Conservation (phyloP, 2,797 vertebrate genomes). For the Vespertilio murinus region DNA sequence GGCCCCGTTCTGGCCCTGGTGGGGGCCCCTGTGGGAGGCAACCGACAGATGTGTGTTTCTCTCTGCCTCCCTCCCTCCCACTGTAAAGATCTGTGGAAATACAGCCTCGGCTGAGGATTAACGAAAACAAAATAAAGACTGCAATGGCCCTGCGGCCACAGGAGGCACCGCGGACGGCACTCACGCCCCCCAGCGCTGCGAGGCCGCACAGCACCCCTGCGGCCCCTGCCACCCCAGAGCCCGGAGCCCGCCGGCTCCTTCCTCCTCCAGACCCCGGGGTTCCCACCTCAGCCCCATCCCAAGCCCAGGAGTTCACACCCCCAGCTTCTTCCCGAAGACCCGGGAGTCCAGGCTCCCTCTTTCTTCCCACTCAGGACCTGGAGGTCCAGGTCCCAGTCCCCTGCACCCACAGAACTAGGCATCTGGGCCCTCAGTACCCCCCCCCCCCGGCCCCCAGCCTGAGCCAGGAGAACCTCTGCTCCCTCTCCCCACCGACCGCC, state of each 20-base stretch:
- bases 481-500: neutral
- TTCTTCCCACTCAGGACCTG: neutral
- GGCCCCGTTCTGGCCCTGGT: too few relatives aligned
- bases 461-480: neutral
- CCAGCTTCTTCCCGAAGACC: neutral
- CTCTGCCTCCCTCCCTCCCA: too few relatives aligned
- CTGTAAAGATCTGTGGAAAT: too few relatives aligned
- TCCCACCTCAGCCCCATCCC: neutral
- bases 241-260: neutral
- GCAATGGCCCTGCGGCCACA: constrained; percentile 60
- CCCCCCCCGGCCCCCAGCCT: too few relatives aligned
- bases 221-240: neutral
- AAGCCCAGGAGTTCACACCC: neutral
- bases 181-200: constrained; percentile 83
- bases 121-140: neutral
- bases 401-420: neutral
- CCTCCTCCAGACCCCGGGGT: neutral
- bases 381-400: neutral
- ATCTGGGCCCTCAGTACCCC: neutral
- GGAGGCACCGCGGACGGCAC: constrained; percentile 83
- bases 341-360: neutral
- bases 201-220: constrained; percentile 82
- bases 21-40: too few relatives aligned
- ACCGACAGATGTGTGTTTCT: too few relatives aligned
- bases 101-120: too few relatives aligned